A percentile compares a stretch with the other conserved stretches of the same genome.
phyloP scores from a whole-genome alignment of 2,113 vertebrate genomes.

The Heterotis niloticus region DNA sequence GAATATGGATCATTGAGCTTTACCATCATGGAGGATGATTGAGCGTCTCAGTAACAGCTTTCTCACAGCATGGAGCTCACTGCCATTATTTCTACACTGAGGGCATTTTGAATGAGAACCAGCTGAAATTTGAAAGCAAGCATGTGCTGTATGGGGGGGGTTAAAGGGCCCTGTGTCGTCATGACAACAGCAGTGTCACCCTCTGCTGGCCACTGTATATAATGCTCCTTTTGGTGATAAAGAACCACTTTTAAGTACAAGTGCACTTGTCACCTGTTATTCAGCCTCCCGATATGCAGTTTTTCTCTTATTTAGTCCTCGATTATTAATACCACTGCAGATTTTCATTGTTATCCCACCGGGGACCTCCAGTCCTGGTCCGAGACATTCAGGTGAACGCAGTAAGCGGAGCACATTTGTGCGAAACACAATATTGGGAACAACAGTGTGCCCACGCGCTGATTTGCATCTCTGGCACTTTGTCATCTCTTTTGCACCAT shows the following conservation, averaged over 20 bases:
- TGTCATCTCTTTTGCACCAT: no score
- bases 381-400: no score
- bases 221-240: not conserved
- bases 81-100: not conserved
- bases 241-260: not conserved
- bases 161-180: not conserved
- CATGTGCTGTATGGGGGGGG: not conserved
- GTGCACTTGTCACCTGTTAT: no score
- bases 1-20: not conserved
- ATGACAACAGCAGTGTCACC: not conserved
- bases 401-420: no score
- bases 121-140: not conserved
- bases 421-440: no score
- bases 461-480: no score
- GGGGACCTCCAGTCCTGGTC: no score
- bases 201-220: slow-evolving; percentile 1
- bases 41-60: not conserved
- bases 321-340: no score
- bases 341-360: no score
- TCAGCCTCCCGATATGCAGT: no score
- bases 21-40: not conserved
- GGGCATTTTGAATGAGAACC: not conserved
- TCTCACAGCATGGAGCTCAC: not conserved
- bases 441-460: no score
- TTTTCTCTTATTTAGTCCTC: no score